Conservation (phyloP, 1,140 invertebrate species). For the Apocrypta bakeri region DNA sequence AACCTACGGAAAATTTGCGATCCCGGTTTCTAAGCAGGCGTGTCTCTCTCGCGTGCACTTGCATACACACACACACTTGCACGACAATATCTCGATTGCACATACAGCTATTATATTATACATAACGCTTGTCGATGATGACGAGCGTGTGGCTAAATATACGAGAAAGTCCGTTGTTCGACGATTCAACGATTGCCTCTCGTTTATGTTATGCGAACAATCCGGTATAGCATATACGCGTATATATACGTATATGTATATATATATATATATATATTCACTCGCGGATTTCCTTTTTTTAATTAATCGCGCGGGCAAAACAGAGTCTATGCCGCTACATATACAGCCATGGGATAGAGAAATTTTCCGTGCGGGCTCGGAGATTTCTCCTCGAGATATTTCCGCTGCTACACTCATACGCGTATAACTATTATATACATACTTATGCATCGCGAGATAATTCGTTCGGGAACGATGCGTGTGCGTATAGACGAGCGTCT, state of each 20-base stretch:
- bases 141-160: not conserved
- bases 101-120: not conserved
- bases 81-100: not conserved
- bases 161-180: slow-evolving; percentile 15
- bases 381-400: slow-evolving; percentile 26
- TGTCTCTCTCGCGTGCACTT: not conserved
- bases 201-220: slow-evolving; percentile 31
- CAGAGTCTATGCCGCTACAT: not conserved
- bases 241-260: no score
- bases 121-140: not conserved
- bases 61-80: not conserved
- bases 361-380: slow-evolving; percentile 16
- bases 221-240: no score
- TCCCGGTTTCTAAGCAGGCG: not conserved
- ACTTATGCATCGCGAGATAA: not conserved
- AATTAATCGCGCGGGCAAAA: slow-evolving; percentile 33
- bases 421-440: not conserved
- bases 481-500: not conserved
- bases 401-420: not conserved
- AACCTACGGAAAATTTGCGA: slow-evolving; percentile 8
- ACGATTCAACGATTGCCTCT: slow-evolving; percentile 36
- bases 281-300: not conserved
- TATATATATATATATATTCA: not conserved
- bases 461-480: not conserved
- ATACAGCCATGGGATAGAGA: slow-evolving; percentile 1